phyloP scores from a whole-genome alignment of 2,113 vertebrate genomes.

The Myxocyprinus asiaticus region DNA sequence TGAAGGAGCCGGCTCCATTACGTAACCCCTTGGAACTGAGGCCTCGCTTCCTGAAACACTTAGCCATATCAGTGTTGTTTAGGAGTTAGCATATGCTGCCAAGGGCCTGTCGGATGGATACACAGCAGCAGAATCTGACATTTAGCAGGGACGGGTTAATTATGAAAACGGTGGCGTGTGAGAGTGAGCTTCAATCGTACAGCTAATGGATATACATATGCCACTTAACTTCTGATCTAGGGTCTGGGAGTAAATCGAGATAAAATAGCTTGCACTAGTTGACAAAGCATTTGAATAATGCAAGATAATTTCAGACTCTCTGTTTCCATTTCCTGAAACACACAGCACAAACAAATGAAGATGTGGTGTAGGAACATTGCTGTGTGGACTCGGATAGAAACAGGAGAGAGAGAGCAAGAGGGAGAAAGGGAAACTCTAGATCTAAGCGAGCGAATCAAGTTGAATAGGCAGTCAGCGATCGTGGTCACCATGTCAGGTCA shows the following conservation, averaged over 20 bases:
- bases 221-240: slow-evolving; percentile 54
- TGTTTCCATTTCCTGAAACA: slow-evolving; percentile 46
- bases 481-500: slow-evolving; percentile 59
- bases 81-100: slow-evolving; percentile 58
- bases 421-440: slow-evolving; percentile 48
- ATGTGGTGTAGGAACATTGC: slow-evolving; percentile 53
- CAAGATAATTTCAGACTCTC: slow-evolving; percentile 56
- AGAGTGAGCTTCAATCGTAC: slow-evolving; percentile 45
- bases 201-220: slow-evolving; percentile 58
- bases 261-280: slow-evolving; percentile 49
- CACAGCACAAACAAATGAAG: slow-evolving; percentile 54
- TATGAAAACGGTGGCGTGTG: slow-evolving; percentile 52
- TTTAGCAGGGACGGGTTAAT: slow-evolving; percentile 56
- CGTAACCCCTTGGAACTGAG: slow-evolving; percentile 48
- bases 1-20: slow-evolving; percentile 55
- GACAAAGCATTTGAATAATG: slow-evolving; percentile 55
- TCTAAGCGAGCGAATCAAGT: slow-evolving; percentile 46
- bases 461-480: slow-evolving; percentile 57
- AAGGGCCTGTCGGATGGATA: slow-evolving; percentile 47
- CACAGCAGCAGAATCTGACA: slow-evolving; percentile 53
- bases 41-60: slow-evolving; percentile 51
- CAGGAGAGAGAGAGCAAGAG: slow-evolving; percentile 1
- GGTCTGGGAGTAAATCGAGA: slow-evolving; percentile 49
- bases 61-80: slow-evolving; percentile 54
- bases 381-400: slow-evolving; percentile 49